Base-by-base conservation (phyloP, 2,113 vertebrate genomes). In the Meleagris gallopavo region DNA sequence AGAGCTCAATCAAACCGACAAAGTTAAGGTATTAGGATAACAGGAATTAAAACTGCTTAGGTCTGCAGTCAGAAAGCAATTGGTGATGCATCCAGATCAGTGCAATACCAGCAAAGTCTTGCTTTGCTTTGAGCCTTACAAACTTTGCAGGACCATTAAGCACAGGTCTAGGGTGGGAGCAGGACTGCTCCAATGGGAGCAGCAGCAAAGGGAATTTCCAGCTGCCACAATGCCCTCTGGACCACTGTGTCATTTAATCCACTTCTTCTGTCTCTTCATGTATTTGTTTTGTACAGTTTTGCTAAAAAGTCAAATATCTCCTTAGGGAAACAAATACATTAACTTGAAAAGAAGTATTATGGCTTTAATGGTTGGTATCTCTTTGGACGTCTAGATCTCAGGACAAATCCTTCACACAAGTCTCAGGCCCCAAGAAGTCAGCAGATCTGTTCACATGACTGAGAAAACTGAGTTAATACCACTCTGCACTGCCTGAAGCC, bases 361-460 rank as follows among this genome's bases (percentile, higher is more conserved):
- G 21, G n/a, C 54, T 89, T 73, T 60, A 40, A 88, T 10, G 15
- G 13, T 52, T 75, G 52, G 6, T 72, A n/a, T 86, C 19, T 81
- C 18, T 86, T 85, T 65, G 52, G 15, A 13, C 69, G 90, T 95
- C 69, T 45, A 75, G 52, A 34, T 70, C 48, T 69, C 75, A 54
- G 32, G n/a, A 73, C 13, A 54, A 86, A 86, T 73, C 70, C 52
- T 82, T 64, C 71, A 55, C 46, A 61, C 38, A 46, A 46, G 46
- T 32, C 27, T 18, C 55, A 50, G 25, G 7, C 67, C 69, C 36
- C 0, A 0, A 58, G 41, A 55, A 55, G 16, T 77, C 76, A 85
- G 50, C 71, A 74, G 78, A 83, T 6, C 6, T 67, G 19, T 55
- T 93, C 81, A 58, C 8, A 14, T 80, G 82, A 54, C 40, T 66